Percentiles rank a stretch among this genome's conserved stretches.
Conservation (phyloP, 2,888 invertebrate genomes). For the Erebia epiphron region DNA sequence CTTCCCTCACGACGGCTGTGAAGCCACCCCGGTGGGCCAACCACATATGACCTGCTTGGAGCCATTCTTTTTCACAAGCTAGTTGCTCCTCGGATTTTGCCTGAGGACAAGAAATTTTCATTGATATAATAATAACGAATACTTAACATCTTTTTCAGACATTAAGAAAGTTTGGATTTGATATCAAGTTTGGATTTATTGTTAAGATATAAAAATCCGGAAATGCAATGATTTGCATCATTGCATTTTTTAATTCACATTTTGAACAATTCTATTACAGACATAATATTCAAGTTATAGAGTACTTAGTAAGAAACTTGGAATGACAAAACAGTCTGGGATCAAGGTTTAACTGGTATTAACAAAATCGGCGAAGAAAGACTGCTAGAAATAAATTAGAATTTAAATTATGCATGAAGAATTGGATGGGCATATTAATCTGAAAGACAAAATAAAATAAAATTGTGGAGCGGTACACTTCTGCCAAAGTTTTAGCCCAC, state of each 20-base stretch:
- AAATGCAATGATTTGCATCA: no score
- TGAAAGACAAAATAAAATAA: neutral
- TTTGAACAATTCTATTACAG: neutral
- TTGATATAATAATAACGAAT: neutral
- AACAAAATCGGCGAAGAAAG: no score
- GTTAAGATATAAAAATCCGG: no score
- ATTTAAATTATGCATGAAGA: neutral
- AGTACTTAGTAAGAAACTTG: neutral
- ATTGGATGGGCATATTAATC: neutral
- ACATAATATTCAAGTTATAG: neutral
- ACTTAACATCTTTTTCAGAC: neutral
- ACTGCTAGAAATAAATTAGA: neutral
- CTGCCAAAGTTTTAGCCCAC: no score
- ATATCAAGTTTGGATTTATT: no score
- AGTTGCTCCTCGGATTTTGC: slow-evolving; percentile 86
- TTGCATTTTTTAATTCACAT: no score
- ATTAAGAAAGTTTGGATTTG: neutral
- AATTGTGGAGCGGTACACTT: no score
- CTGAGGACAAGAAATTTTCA: slow-evolving; percentile 60
- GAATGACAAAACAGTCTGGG: neutral
- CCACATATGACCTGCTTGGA: slow-evolving; percentile 92
- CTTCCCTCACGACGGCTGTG: slow-evolving; percentile 89
- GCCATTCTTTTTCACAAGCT: slow-evolving; percentile 86
- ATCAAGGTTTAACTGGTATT: neutral
- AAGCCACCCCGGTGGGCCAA: slow-evolving; percentile 96